Evolutionary conservation across 2,113 vertebrate genomes (phyloP), one percentile per base, ranked within the genome.

Genomic region (Sialia sialis): DNA sequence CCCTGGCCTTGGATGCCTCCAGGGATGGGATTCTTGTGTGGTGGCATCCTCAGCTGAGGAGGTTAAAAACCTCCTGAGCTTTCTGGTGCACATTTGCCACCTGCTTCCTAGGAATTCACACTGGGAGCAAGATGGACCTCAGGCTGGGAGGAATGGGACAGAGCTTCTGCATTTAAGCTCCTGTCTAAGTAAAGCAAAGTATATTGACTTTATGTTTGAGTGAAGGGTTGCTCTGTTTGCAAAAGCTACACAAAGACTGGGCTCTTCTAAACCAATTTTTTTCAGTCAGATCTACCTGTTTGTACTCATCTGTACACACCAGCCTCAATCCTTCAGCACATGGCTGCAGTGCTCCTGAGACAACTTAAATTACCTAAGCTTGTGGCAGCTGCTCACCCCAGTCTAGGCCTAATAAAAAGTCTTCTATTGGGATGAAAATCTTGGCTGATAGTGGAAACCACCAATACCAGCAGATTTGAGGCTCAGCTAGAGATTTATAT

Each of bases 1-100:
- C 0, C 26, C 26, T 30, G 25, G 25, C 16, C 30, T 52, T 10
- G 38, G 16, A 18, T n/a, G 32, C 21, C 44, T 2, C 21, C 38
- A 84, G 22, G 25, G 58, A 14, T 54, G 48, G 48, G 46, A 62
- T 72, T 74, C n/a, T 25, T 46, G 9, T 43, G 29, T 66, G 67
- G 58, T 67, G 38, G 13, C n/a, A 17, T 18, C 15, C 4, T 38
- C 46, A 62, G 9, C 17, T 15, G 26, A 55, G 44, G 26, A 4
- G 12, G 15, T 46, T 59, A 32, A 6, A 44, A 58, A 36, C 4
- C 14, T 51, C 6, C 46, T 22, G 23, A 67, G 23, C 18, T 87
- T 63, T 62, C 63, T 80, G 48, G 44, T 21, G 46, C 7, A 3
- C 2, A 1, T 76, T 58, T 80, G 27, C n/a, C 4, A 16, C 26